phyloP scores from a whole-genome alignment of 1,140 invertebrate species.

The Archivesica marissinica region DNA sequence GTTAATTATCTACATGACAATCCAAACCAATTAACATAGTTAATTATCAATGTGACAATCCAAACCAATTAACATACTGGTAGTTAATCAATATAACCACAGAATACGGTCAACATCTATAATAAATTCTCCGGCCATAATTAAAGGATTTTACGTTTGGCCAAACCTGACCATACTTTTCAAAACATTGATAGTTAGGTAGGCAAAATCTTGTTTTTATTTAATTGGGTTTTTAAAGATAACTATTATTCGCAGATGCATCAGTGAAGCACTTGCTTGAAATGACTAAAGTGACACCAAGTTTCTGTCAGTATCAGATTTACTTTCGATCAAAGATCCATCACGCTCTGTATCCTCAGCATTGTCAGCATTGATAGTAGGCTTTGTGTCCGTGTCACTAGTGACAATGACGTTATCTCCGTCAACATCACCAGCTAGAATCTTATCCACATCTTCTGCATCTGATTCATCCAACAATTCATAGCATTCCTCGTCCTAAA shows the following conservation, averaged over 20 bases:
- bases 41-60: background rate
- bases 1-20: too few species aligned
- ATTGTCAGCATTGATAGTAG: background rate
- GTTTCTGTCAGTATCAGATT: too few species aligned
- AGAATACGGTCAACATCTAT: background rate
- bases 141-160: too few species aligned
- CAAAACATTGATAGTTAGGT: too few species aligned
- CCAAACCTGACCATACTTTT: too few species aligned
- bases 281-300: background rate
- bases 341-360: background rate
- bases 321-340: background rate
- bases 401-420: background rate
- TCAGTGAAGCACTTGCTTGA: background rate
- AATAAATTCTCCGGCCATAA: too few species aligned
- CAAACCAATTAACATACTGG: background rate
- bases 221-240: background rate
- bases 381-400: background rate
- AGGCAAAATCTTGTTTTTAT: background rate
- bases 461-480: conserved; percentile 14
- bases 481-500: conserved; percentile 53
- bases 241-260: background rate
- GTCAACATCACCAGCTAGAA: conserved; percentile 46
- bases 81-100: too few species aligned
- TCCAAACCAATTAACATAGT: too few species aligned
- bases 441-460: conserved; percentile 48